Evolutionary conservation across 2,888 invertebrate genomes (phyloP).

Genomic region (Napeogenes inachia): DNA sequence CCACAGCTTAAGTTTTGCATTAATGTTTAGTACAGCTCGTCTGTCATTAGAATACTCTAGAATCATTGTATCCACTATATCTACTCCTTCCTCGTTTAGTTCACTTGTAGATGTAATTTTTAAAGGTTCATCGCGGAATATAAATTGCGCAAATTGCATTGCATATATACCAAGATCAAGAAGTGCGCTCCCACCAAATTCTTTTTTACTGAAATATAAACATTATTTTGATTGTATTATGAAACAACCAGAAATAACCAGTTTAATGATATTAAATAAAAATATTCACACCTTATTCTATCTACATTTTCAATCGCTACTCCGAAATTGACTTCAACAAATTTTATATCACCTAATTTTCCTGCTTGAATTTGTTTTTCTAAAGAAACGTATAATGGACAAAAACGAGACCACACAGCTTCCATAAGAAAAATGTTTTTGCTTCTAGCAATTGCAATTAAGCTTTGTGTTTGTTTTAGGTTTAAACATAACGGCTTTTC

Average conservation of each 20-base stretch:
- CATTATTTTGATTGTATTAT: no score
- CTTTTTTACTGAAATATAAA: slow-evolving; percentile 60
- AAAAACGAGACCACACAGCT: slow-evolving; percentile 92
- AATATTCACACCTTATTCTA: slow-evolving; percentile 43
- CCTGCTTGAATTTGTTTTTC: slow-evolving; percentile 81
- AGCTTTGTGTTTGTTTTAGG: slow-evolving; percentile 81
- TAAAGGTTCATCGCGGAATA: slow-evolving; percentile 83
- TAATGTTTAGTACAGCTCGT: slow-evolving; percentile 78
- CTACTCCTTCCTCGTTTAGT: slow-evolving; percentile 84
- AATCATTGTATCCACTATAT: slow-evolving; percentile 79
- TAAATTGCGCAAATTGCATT: slow-evolving; percentile 83
- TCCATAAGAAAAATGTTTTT: slow-evolving; percentile 91
- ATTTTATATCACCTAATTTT: slow-evolving; percentile 82
- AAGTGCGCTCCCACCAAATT: slow-evolving; percentile 86
- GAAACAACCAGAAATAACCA: no score
- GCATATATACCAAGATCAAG: slow-evolving; percentile 88
- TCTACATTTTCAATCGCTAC: slow-evolving; percentile 64
- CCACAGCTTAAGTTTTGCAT: slow-evolving; percentile 67
- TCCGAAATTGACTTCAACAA: slow-evolving; percentile 84
- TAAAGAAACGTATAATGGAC: slow-evolving; percentile 85
- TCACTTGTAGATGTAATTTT: slow-evolving; percentile 82
- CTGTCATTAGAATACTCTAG: slow-evolving; percentile 79
- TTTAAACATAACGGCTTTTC: slow-evolving; percentile 94
- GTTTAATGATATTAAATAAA: no score
- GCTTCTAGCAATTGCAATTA: slow-evolving; percentile 82